phyloP scores from a whole-genome alignment of 2,113 vertebrate genomes.

The Aegotheles bennettii region DNA sequence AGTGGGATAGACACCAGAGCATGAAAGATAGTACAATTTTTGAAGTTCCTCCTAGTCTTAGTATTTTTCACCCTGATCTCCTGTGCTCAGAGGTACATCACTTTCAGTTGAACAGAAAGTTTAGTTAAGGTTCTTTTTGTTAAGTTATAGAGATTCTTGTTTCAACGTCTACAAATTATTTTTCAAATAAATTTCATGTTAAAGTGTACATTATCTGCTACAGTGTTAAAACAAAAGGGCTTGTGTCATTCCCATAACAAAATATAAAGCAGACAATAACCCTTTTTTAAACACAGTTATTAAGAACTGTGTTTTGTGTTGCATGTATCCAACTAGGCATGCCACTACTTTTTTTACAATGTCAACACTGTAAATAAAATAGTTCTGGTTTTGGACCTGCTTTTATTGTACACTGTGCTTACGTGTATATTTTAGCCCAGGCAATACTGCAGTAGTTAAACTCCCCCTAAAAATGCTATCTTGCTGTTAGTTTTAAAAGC shows the following conservation, averaged over 20 bases:
- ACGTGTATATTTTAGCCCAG: background rate
- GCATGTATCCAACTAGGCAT: background rate
- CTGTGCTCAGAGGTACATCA: background rate
- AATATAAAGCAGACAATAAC: background rate
- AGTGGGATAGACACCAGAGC: background rate
- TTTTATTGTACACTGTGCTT: background rate
- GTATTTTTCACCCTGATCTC: background rate
- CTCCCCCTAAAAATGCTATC: background rate
- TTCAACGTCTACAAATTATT: background rate
- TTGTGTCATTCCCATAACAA: background rate
- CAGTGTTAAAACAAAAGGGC: background rate
- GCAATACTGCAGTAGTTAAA: background rate
- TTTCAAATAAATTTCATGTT: background rate
- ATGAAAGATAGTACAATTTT: background rate
- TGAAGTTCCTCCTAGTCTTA: background rate
- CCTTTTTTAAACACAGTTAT: background rate
- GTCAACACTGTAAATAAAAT: background rate
- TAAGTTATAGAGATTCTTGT: background rate
- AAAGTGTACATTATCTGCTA: background rate
- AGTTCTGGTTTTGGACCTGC: background rate
- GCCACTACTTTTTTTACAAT: background rate
- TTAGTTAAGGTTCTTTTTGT: background rate
- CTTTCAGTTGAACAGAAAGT: background rate
- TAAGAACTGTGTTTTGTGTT: background rate
- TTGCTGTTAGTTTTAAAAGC: background rate